phyloP scores from a whole-genome alignment of 1,140 invertebrate species.

The Drosophila varians region DNA sequence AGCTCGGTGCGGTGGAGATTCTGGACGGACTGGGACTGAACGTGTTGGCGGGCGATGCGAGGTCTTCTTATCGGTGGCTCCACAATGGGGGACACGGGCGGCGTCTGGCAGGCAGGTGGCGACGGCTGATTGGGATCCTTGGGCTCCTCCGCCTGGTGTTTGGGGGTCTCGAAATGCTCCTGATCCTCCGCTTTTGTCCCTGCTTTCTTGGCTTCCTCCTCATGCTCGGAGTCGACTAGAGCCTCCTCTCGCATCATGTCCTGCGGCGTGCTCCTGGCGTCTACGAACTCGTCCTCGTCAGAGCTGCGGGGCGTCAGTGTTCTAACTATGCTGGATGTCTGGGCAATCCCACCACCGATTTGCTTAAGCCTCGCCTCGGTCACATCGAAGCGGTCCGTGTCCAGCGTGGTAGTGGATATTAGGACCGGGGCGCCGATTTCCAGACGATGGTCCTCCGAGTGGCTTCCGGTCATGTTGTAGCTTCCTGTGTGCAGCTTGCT shows the following conservation, averaged over 20 bases:
- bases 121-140: neutral
- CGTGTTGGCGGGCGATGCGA: slow-evolving; percentile 51
- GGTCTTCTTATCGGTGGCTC: slow-evolving; percentile 44
- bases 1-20: slow-evolving; percentile 78
- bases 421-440: slow-evolving; percentile 81
- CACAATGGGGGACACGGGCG: neutral
- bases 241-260: slow-evolving; percentile 5
- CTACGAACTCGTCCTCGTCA: slow-evolving; percentile 73
- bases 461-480: slow-evolving; percentile 81
- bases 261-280: slow-evolving; percentile 62
- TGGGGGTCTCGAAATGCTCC: slow-evolving; percentile 34
- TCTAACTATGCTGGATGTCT: slow-evolving; percentile 52
- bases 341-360: slow-evolving; percentile 77
- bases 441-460: slow-evolving; percentile 78
- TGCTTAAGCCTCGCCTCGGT: slow-evolving; percentile 70
- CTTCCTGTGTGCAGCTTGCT: slow-evolving; percentile 67
- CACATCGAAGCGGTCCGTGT: slow-evolving; percentile 77
- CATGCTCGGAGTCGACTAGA: neutral
- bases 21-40: slow-evolving; percentile 74
- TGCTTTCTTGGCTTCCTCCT: slow-evolving; percentile 10
- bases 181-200: neutral
- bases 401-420: slow-evolving; percentile 80
- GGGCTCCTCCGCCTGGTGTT: slow-evolving; percentile 11
- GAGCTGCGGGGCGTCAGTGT: slow-evolving; percentile 70
- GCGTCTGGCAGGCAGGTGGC: neutral